phyloP scores from a whole-genome alignment of 2,113 vertebrate genomes.

The Bos javanicus region DNA sequence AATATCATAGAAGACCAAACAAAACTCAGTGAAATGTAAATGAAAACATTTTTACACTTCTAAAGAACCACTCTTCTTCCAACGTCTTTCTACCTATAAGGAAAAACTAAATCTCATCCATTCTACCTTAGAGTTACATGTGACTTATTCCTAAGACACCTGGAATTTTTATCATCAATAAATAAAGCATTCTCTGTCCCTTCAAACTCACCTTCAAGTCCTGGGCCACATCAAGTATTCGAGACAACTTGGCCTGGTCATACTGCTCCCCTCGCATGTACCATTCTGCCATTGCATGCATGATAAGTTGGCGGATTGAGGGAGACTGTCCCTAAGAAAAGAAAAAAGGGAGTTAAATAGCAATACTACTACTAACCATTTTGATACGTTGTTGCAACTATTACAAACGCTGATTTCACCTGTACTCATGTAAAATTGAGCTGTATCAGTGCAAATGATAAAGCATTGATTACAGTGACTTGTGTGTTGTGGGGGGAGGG shows the following conservation, averaged over 20 bases:
- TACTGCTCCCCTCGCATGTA: slow-evolving; percentile 99
- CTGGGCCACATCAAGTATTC: slow-evolving; percentile 98
- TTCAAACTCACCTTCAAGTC: slow-evolving; percentile 93
- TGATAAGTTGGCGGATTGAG: slow-evolving; percentile 98
- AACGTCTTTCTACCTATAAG: not conserved
- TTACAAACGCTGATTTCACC: not conserved
- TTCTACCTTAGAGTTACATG: not conserved
- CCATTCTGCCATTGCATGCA: slow-evolving; percentile 99
- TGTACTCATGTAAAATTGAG: not conserved
- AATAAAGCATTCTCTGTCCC: not conserved
- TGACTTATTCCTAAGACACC: not conserved
- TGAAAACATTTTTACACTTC: not conserved
- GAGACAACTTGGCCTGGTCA: slow-evolving; percentile 97
- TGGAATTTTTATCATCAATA: not conserved
- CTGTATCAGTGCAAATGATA: not conserved
- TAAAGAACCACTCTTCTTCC: not conserved
- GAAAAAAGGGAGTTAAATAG: not conserved
- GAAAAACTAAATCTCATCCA: not conserved
- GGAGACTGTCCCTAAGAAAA: slow-evolving; percentile 95
- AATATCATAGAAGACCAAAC: not conserved
- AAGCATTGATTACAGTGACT: not conserved
- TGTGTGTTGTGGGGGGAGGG: not conserved
- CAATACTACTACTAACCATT: not conserved
- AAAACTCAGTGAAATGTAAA: slow-evolving; percentile 4
- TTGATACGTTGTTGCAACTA: not conserved